Conservation (phyloP, 2,797 vertebrate species). For the Telmatherina bonti region DNA sequence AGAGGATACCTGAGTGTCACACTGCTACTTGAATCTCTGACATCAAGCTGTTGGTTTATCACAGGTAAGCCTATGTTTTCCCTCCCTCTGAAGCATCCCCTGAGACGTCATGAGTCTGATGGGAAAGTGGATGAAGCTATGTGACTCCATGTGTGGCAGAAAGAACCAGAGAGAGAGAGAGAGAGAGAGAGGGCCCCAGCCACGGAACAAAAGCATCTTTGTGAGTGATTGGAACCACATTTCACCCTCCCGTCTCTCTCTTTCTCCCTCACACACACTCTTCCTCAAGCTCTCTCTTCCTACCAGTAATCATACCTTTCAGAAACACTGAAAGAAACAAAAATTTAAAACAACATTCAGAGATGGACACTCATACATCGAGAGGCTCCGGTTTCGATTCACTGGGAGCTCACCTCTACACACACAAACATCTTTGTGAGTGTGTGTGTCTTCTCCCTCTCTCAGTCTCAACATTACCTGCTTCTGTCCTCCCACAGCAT, state of each 20-base stretch:
- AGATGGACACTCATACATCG: constrained; percentile 49
- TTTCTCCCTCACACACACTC: constrained; percentile 33
- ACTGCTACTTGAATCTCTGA: constrained; percentile 17
- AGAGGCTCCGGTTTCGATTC: constrained; percentile 40
- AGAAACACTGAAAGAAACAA: constrained; percentile 74
- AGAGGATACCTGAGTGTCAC: too few species aligned
- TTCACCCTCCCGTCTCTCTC: constrained; percentile 69
- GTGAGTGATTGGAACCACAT: constrained; percentile 89
- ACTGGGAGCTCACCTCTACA: constrained; percentile 28
- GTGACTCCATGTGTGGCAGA: constrained; percentile 54
- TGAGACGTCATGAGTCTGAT: constrained; percentile 35
- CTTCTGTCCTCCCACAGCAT: constrained; percentile 28
- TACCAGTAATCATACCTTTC: constrained; percentile 50
- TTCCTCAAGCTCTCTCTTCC: constrained; percentile 31
- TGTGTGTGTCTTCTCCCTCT: constrained; percentile 3
- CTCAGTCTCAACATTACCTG: constrained; percentile 34
- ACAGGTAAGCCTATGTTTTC: constrained; percentile 17
- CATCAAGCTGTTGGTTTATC: constrained; percentile 20
- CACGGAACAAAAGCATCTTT: constrained; percentile 87
- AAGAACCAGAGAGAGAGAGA: constrained; percentile 31
- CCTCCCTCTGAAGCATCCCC: constrained; percentile 4
- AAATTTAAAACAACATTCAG: constrained; percentile 79
- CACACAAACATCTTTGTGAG: constrained; percentile 26
- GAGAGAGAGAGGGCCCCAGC: constrained; percentile 56
- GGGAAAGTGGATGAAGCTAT: constrained; percentile 52